A percentile compares a stretch with the other conserved stretches of the same genome.
These are phyloP conservation scores for Ariopsis seemanni DNA, from an alignment of 2,113 vertebrate genomes.

Conservation along the genomic window DNA sequence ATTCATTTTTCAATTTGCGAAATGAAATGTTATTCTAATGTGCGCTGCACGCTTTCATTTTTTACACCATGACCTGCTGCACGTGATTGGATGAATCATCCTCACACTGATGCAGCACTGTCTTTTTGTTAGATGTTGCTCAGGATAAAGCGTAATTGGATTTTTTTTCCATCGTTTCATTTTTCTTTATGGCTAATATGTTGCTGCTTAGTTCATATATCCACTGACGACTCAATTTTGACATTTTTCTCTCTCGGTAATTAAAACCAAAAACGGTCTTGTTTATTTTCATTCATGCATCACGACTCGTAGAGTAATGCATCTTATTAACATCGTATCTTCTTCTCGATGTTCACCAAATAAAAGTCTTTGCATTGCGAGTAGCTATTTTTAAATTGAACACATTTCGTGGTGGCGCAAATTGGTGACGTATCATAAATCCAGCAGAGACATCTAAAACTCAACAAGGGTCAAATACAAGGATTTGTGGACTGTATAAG, in stretches of 20 bases:
- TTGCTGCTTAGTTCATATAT: background rate
- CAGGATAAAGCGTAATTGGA: background rate
- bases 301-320: background rate
- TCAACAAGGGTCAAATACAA: background rate
- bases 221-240: background rate
- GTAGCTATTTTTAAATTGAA: background rate
- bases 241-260: background rate
- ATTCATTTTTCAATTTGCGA: conserved; percentile 38
- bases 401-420: too few species aligned
- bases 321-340: background rate
- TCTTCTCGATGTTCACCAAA: background rate
- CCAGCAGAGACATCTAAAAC: background rate
- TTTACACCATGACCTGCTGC: background rate
- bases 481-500: background rate
- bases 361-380: background rate
- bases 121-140: background rate
- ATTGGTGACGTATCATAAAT: background rate
- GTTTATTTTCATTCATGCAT: background rate
- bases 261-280: background rate
- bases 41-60: conserved; percentile 32
- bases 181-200: background rate
- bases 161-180: background rate
- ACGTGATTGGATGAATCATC: conserved; percentile 6
- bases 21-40: conserved; percentile 45
- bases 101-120: background rate